Base-by-base conservation (phyloP, 2,797 vertebrate species). In the Scleropages formosus region DNA sequence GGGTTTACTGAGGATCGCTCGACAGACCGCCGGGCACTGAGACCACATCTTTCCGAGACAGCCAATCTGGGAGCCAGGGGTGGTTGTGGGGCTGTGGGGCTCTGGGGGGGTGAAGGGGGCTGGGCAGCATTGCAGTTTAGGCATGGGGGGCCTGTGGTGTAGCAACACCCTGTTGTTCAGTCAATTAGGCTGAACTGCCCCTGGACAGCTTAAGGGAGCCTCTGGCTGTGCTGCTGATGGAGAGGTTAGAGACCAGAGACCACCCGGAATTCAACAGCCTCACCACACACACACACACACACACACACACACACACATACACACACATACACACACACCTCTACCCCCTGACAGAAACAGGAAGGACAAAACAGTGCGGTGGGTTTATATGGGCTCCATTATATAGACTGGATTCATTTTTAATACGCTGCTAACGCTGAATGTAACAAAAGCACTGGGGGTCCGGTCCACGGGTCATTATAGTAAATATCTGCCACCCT, bases 121-220 rank as follows among this genome's bases (percentile, higher is more conserved):
- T 72, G 20, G 61, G 49, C 73, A 78, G 78, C 77, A 76, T 81
- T 73, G 75, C 67, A 73, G 74, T 80, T 76, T 77, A 78, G 78
- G 76, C 80, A 75, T 62, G 60, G 74, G 75, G 78, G 78, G 71
- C 59, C 75, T 68, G 79, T 74, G 85, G 80, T 77, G 79, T 84
- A 85, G 79, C 68, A 88, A 87, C 80, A 88, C 84, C 85, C 90
- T 86, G 90, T 91, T 91, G 91, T 90, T 92, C 86, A 90, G 86
- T 89, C 90, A 91, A 91, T 92, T 92, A 92, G 88, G 85, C 88
- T 79, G 81, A 87, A 84, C 86, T 87, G 89, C 82, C 88, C 88
- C 79, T 82, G 84, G 84, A 83, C 80, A 85, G 83, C 80, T 84
- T 84, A 82, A 77, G 74, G 79, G 72, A 74, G 83, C 82, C 83